Evolutionary conservation across 2,113 vertebrate species (phyloP).

Genomic region (Nannospalax galili): DNA sequence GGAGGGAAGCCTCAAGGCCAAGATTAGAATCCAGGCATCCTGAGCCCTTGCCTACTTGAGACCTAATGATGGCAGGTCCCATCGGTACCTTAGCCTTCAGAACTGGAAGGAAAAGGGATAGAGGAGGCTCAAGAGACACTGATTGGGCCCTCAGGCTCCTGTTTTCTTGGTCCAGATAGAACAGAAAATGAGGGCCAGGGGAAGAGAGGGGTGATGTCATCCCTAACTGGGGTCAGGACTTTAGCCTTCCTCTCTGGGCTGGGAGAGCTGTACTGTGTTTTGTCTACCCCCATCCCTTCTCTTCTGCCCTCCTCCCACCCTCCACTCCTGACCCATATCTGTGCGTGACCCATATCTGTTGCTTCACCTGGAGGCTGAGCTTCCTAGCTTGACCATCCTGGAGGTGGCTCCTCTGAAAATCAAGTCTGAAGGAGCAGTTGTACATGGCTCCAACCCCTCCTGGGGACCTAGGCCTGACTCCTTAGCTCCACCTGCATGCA

Average conservation of each 20-base stretch:
- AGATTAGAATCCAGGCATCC: neutral
- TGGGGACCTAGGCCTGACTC: neutral
- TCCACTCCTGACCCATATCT: neutral
- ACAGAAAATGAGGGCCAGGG: neutral
- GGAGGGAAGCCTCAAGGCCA: neutral
- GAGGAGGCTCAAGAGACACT: neutral
- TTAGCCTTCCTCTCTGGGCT: neutral
- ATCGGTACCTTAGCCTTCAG: neutral
- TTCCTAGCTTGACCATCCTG: neutral
- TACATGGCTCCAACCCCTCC: neutral
- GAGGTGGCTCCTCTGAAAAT: neutral
- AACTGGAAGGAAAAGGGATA: neutral
- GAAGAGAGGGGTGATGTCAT: slow-evolving; percentile 5
- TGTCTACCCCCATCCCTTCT: neutral
- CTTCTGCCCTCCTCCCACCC: neutral
- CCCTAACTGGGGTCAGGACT: neutral
- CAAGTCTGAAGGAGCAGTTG: neutral
- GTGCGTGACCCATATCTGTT: neutral
- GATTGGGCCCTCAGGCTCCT: neutral
- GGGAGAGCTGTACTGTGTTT: neutral
- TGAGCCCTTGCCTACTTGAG: neutral
- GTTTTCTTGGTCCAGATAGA: neutral
- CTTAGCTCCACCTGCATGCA: neutral
- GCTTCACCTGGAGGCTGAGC: neutral
- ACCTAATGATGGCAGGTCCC: neutral